Base-by-base conservation (phyloP, 2,888 invertebrate species). In the Carcina quercana region DNA sequence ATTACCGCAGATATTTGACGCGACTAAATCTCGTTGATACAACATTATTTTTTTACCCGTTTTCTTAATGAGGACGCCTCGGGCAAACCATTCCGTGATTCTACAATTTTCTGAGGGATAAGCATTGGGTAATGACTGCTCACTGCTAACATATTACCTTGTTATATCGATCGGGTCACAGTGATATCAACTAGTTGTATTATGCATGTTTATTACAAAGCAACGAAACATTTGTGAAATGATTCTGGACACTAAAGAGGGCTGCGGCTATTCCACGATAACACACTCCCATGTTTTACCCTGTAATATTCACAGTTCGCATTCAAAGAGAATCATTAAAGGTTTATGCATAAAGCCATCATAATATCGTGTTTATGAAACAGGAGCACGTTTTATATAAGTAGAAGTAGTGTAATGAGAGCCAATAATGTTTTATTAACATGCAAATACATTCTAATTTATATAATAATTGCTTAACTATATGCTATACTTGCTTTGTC, bases 381-480 rank as follows among this genome's bases (percentile, higher is more conserved):
- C 43, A 48, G 51, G 50, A 49, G 55, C 43, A 55, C 45, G 51
- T 42, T 53, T 46, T 52, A 40, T 44, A 34, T 50, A 43, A 46
- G 50, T 50, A 53, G 46, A 52, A n/a, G 53, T 45, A 46, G 40
- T 42, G 41, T 53, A 53, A n/a, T n/a, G n/a, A n/a, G n/a, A n/a
- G n/a, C 49, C 50, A 56, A 62, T 68, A 65, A 69, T 59, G 53
- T 51, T 61, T 61, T 61, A 59, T 53, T 43, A 47, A 43, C 49
- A 35, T 34, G 42, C 52, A 53, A 57, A 59, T 60, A n/a, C n/a
- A n/a, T n/a, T n/a, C n/a, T n/a, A n/a, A n/a, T n/a, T n/a, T n/a
- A n/a, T n/a, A n/a, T n/a, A n/a, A n/a, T n/a, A n/a, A n/a, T n/a
- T n/a, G n/a, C n/a, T n/a, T n/a, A n/a, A n/a, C n/a, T n/a, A n/a